Conservation (phyloP, 2,113 vertebrate species). For the Cygnus atratus region DNA sequence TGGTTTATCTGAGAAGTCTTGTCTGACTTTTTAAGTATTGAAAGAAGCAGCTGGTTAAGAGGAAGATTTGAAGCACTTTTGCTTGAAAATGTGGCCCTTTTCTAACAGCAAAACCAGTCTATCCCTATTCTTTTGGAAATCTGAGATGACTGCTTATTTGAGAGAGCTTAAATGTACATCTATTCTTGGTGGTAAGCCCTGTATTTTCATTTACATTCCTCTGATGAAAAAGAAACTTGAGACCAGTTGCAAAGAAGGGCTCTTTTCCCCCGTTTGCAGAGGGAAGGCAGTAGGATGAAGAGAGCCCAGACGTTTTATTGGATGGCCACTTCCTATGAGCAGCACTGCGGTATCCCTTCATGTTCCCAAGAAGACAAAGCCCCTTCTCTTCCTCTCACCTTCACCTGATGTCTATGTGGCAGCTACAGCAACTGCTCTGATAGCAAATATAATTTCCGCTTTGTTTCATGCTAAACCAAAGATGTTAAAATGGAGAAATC, state of each 20-base stretch:
- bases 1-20: constrained; percentile 35
- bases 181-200: constrained; percentile 1
- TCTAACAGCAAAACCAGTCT: background rate
- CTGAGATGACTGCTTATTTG: constrained; percentile 14
- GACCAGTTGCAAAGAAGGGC: background rate
- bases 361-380: rapidly evolving
- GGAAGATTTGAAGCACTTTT: background rate
- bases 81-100: background rate
- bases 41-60: background rate
- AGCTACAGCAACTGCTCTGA: background rate
- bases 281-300: background rate
- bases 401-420: rapidly evolving
- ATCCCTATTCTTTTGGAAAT: background rate
- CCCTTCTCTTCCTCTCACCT: background rate
- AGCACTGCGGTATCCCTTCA: background rate
- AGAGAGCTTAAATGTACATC: background rate
- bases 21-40: background rate
- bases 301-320: background rate
- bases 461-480: background rate
- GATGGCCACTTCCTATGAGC: background rate
- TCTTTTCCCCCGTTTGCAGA: background rate
- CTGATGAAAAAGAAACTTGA: background rate
- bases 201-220: background rate
- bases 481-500: background rate
- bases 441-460: background rate